Evolutionary conservation across 2,888 invertebrate genomes (phyloP), one percentile per base, ranked within the genome.

Genomic region (Pecten maximus): DNA sequence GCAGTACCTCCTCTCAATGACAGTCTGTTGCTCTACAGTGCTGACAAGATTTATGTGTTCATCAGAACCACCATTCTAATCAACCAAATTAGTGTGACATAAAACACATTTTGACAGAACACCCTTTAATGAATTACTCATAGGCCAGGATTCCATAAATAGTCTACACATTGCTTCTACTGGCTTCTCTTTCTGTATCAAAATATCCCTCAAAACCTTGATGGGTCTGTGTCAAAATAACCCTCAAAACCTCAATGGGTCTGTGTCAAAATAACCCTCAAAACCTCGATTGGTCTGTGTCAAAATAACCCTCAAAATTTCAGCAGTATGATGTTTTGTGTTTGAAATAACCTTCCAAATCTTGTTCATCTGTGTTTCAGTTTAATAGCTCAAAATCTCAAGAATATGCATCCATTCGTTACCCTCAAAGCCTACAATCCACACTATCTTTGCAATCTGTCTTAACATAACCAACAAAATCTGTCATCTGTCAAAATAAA

Each of bases 41-140:
- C 74, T 35, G 74, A 74, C 74, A 74, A 35, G 74, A 35, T 74
- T 74, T 74, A 74, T 74, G 74, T 74, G 35, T 35, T 74, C 35
- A 74, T 35, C 35, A 35, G 74, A 35, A 19, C 8, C 74, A 35
- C 35, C 4, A 35, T 4, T 74, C 74, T 74, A 74, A 74, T 74
- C 35, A 35, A 28, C 35, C 74, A 12, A 74, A 74, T 74, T 74
- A 74, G 74, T 74, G 74, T 28, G 74, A 74, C 35, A 74, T 35
- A 74, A 54, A 54, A 54, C 54, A 54, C 6, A 54, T 23, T 54
- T 35, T 74, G 8, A 35, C 74, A 35, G 74, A 74, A 74, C 74
- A 74, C 12, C 35, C 28, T 74, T 74, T 74, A 74, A 74, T 74
- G 74, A 74, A 74, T 35, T 74, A 74, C 28, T 74, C 74, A 74